Base-by-base conservation (phyloP, 2,113 vertebrate genomes). In the Psophia crepitans region DNA sequence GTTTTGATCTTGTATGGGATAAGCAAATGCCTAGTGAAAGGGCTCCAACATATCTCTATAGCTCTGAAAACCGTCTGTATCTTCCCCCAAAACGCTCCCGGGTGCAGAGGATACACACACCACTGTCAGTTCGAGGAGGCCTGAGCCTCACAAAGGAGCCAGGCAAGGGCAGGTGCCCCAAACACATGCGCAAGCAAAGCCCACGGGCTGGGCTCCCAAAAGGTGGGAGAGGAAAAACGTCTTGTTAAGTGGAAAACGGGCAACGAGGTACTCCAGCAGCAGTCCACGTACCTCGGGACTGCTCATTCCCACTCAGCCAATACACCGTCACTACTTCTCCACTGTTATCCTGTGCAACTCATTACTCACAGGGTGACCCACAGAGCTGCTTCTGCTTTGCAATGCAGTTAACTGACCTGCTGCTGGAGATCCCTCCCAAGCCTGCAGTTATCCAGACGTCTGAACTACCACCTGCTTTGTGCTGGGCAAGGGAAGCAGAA, bases 121-220 rank as follows among this genome's bases (percentile, higher is more conserved):
- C 22, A 9, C 30, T 22, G 8, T 8, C 1, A 1, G 32, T 49
- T 30, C 18, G 24, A 56, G 63, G 32, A 87, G 26, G 7, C 16
- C 8, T 39, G 26, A 57, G 33, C 14, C 43, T 70, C 57, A 32
- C 1, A 1, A 64, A 64, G 70, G 32, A 77, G 35, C 11, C 68
- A 54, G 24, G 24, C 17, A 35, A 22, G 17, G 16, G 24, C 32
- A 44, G 33, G 27, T 70, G 19, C 7, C 27, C 35, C 33, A 44
- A 79, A 28, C 0, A 0, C 32, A 33, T 1, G 7, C 0, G 4
- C 37, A 44, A 39, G 27, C 28, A n/a, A 53, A 46, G 13, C 21
- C 16, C 18, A 1, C 1, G 2, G 43, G 15, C 26, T 65, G 49
- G 43, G 35, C 32, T 64, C 57, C 33, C 58, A 30, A n/a, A 73